Conservation (phyloP, 35 echinoderm and acorn worm genomes). For the Acanthaster planci region DNA sequence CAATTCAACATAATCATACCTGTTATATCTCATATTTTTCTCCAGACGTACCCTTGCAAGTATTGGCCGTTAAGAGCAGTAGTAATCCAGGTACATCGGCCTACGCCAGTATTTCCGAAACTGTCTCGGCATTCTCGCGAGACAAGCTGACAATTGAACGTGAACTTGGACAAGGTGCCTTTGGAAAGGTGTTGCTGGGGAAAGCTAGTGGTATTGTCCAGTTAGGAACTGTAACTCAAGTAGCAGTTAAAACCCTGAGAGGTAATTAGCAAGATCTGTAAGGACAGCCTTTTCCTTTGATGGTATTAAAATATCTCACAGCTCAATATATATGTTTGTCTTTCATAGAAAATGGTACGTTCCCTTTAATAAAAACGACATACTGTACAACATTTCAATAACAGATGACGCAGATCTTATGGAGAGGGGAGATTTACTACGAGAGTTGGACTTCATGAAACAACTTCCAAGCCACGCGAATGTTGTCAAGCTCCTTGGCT, state of each 20-base stretch:
- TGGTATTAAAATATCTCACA: no score
- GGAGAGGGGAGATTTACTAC: neutral
- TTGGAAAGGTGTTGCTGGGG: conserved; percentile 24
- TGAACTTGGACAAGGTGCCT: conserved; percentile 31
- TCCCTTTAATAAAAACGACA: no score
- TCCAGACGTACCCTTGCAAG: no score
- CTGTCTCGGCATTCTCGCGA: neutral
- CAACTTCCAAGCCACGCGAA: neutral
- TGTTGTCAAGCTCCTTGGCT: conserved; percentile 10
- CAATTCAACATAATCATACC: no score
- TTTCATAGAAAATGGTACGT: no score
- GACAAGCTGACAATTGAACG: conserved; percentile 10
- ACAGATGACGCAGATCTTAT: neutral
- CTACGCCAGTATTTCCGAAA: neutral
- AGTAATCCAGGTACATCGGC: neutral
- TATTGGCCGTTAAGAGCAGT: no score
- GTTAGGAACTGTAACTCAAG: neutral
- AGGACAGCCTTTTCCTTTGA: no score
- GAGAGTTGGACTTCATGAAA: conserved; percentile 11
- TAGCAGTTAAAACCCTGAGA: conserved; percentile 27
- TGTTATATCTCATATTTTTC: no score
- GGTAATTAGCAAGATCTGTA: conserved; percentile 6
- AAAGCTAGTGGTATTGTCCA: neutral
- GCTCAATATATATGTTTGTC: no score
- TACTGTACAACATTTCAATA: no score